phyloP scores from a whole-genome alignment of 2,888 invertebrate genomes.

The Chouioia cunea region DNA sequence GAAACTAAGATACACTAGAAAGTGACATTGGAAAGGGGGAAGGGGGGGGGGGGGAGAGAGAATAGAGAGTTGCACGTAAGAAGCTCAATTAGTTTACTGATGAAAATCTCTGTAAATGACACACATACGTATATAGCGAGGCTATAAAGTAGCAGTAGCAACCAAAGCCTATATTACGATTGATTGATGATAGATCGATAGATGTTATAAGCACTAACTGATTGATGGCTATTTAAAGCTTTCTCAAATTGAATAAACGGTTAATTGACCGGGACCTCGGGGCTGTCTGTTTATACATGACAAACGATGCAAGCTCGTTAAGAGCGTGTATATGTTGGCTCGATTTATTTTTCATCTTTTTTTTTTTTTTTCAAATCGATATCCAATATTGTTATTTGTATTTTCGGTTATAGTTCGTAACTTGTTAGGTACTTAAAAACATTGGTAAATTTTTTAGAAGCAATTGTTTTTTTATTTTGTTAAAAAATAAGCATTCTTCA shows the following conservation, averaged over 20 bases:
- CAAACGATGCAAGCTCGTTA: conserved; percentile 28
- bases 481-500: no score
- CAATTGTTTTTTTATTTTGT: no score
- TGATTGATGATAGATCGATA: conserved; percentile 39
- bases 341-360: no score
- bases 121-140: no score
- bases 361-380: no score
- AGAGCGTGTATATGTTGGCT: conserved; percentile 7
- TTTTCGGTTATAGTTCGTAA: no score
- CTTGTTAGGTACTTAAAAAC: no score
- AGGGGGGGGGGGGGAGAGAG: conserved; percentile 45
- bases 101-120: no score
- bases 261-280: conserved; percentile 30
- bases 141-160: no score
- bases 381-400: no score
- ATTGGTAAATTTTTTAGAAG: no score
- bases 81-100: conserved; percentile 58
- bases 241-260: conserved; percentile 37
- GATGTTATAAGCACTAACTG: background rate
- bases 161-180: background rate
- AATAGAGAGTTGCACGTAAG: no score
- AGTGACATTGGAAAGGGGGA: conserved; percentile 19
- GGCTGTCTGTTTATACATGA: conserved; percentile 20
- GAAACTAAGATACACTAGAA: conserved; percentile 54
- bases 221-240: conserved; percentile 44